Evolutionary conservation across 2,888 invertebrate species (phyloP).

Genomic region (Protodeltote pygarga): DNA sequence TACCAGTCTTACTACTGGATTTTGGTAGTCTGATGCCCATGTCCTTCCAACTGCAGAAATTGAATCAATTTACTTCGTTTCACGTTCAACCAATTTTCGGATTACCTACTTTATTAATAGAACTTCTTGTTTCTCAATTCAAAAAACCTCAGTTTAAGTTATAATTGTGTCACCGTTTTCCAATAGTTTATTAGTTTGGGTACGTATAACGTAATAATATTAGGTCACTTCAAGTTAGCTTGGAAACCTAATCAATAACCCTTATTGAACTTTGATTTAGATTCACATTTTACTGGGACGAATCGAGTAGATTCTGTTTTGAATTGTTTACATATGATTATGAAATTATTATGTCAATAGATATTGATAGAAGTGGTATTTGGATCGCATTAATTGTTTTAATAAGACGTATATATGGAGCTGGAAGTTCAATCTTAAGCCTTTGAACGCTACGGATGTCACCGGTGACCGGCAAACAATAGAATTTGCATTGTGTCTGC

Average conservation of each 20-base stretch:
- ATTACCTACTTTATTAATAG: no score
- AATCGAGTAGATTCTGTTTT: slow-evolving; percentile 13
- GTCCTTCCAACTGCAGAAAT: no score
- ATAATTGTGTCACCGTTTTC: slow-evolving; percentile 1
- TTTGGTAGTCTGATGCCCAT: no score
- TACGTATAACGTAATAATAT: slow-evolving; percentile 5
- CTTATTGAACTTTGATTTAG: slow-evolving; percentile 1
- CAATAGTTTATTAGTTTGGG: slow-evolving; percentile 1
- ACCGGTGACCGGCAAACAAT: no score
- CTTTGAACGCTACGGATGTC: no score
- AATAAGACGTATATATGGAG: no score
- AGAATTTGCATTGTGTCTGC: no score
- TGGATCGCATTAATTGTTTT: no score
- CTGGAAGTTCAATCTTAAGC: no score
- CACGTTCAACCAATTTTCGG: slow-evolving; percentile 2
- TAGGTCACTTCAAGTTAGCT: slow-evolving; percentile 7
- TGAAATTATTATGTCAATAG: not conserved
- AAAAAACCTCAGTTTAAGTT: slow-evolving; percentile 11
- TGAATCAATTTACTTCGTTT: no score
- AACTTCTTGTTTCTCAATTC: slow-evolving; percentile 9
- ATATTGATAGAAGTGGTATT: not conserved
- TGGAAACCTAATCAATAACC: slow-evolving; percentile 8
- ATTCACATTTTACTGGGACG: slow-evolving; percentile 12
- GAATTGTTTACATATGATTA: slow-evolving; percentile 7
- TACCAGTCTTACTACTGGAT: no score